These are phyloP conservation scores for Pissodes strobi DNA, from an alignment of 1,140 invertebrate species.

Conservation along the genomic window DNA sequence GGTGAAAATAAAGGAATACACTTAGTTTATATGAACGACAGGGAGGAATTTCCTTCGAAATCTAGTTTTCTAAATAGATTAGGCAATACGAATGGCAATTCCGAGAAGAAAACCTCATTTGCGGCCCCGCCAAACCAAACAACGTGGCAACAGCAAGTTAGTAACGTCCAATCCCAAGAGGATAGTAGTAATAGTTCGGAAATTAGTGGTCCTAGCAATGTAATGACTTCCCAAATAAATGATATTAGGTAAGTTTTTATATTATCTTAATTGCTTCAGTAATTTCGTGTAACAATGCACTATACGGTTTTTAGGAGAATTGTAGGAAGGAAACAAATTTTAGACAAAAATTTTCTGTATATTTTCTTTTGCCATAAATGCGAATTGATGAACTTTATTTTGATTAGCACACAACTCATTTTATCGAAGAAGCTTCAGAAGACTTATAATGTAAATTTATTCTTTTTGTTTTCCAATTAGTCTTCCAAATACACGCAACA, in stretches of 20 bases:
- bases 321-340: no score
- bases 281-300: no score
- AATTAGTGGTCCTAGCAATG: slow-evolving; percentile 30
- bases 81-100: slow-evolving; percentile 55
- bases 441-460: no score
- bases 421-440: no score
- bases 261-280: no score
- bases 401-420: not conserved
- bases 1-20: slow-evolving; percentile 64
- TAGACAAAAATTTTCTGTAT: no score
- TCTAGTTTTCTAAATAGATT: slow-evolving; percentile 52
- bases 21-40: slow-evolving; percentile 66
- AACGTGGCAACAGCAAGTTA: slow-evolving; percentile 77
- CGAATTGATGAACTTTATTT: not conserved
- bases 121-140: slow-evolving; percentile 77
- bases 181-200: slow-evolving; percentile 39
- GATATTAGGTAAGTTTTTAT: slow-evolving; percentile 68
- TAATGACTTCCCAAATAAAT: slow-evolving; percentile 69
- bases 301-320: no score
- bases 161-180: slow-evolving; percentile 39
- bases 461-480: no score
- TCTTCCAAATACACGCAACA: no score
- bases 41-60: slow-evolving; percentile 56
- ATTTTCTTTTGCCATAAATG: no score
- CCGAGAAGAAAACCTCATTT: slow-evolving; percentile 70